Evolutionary conservation across 2,113 vertebrate genomes (phyloP).

Genomic region (Pagrus major): DNA sequence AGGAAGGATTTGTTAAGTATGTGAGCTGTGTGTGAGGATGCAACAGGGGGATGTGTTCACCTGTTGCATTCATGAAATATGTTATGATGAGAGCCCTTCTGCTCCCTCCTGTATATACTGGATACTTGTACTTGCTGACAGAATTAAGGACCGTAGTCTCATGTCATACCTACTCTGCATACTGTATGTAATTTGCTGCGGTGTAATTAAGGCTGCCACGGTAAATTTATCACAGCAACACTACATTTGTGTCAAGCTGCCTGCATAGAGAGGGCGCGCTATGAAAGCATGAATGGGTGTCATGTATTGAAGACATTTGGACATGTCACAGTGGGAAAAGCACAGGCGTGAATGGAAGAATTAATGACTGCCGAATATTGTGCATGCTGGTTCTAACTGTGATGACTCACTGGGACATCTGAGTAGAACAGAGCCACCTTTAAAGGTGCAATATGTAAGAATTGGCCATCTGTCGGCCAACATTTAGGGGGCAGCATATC

Average conservation of each 20-base stretch:
- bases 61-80: conserved; percentile 14
- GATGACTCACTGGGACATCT: neutral
- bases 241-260: neutral
- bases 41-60: neutral
- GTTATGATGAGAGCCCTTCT: neutral
- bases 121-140: conserved; percentile 7
- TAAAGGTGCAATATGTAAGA: too few relatives aligned
- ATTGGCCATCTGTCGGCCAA: too few relatives aligned
- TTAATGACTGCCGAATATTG: neutral
- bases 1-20: conserved; percentile 7
- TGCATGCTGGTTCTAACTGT: neutral
- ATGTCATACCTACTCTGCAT: conserved; percentile 25
- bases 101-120: neutral
- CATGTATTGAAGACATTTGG: neutral
- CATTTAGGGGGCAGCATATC: too few relatives aligned
- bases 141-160: neutral
- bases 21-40: conserved; percentile 3
- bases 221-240: neutral
- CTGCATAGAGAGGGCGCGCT: neutral
- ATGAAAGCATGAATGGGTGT: neutral
- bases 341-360: neutral
- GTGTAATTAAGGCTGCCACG: neutral
- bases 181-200: conserved; percentile 20
- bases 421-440: too few relatives aligned
- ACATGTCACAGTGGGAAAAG: neutral